Base-by-base conservation (phyloP, 2,888 invertebrate species). In the Salpingus planirostris region DNA sequence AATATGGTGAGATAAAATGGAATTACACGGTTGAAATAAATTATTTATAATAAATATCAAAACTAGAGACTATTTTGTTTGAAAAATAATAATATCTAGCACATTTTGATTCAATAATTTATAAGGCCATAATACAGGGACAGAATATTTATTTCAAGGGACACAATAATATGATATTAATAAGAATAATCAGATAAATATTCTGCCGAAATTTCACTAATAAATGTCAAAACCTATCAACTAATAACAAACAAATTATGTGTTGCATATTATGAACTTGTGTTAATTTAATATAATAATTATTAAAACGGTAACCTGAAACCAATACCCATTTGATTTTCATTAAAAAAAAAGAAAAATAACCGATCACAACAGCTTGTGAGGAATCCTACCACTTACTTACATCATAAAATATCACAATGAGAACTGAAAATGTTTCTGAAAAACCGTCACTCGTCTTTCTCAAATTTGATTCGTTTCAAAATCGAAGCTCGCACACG, bases 281-380 rank as follows among this genome's bases (percentile, higher is more conserved):
- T n/a, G n/a, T n/a, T n/a, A n/a, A n/a, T n/a, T n/a, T n/a, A n/a
- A n/a, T n/a, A n/a, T n/a, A n/a, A n/a, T n/a, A n/a, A n/a, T n/a
- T 27, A 31, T 27, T 36, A 33, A n/a, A 34, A 39, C 37, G 46
- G 43, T 43, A 46, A 46, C 46, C 40, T 33, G 31, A 36, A 38
- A 43, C 38, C 38, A 40, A 42, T 42, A 46, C 42, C 37, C 37
- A 43, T 29, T 18, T 18, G 8, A 8, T 18, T 18, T 6, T 8
- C 8, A 18, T 18, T n/a, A n/a, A n/a, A 18, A 18, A 18, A 18
- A 18, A 6, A 18, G 18, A 18, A 18, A 7, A 8, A 18, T 18
- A 8, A 18, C 6, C 8, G n/a, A 7, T 18, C 18, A 18, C 18
- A 18, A 6, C 8, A 18, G 18, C 18, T 18, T 18, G 18, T 18